Base-by-base conservation (phyloP, 1,140 invertebrate species). In the Hyles euphorbiae region DNA sequence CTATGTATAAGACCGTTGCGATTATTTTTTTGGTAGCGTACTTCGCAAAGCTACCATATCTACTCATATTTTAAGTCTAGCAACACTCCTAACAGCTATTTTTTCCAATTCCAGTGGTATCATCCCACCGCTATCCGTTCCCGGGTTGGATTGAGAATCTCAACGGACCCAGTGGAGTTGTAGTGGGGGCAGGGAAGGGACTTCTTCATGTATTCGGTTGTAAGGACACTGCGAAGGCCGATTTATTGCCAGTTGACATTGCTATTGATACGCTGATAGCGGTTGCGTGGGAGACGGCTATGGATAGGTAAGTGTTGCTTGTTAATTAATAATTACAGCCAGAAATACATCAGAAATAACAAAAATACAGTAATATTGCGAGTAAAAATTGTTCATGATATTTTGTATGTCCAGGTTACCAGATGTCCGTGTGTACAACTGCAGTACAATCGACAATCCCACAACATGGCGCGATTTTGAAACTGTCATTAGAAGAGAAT, bases 91-190 rank as follows among this genome's bases (percentile, higher is more conserved):
- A 40, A 5, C 8, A 40, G 5, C 36, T 40, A 12, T 3, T 34
- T 22, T 22, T 43, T 43, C 22, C 22, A 1, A 22, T 55, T 46
- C 5, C 63, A 89, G 86, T 89, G 46, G 69, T 86, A 3, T 83
- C 80, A 0, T 58, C 86, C 0, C 65, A 82, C 0, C 64, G 68
- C 0, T 56, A 76, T 3, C 92, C 92, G 0, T 76, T 90, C 12
- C 85, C 90, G 1, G 94, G 95, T 2, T 97, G 95, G 95, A 94
- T 97, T 2, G 96, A 98, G 79, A 98, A 97, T 78, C 91, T 96
- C 52, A 97, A 97, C 89, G 96, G 96, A n/a, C 95, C 96, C 2
- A 96, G 95, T 47, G 96, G 93, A 0, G 68, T 94, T 3, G 72
- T 92, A 2, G 92, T 91, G 3, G 93, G 91, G 0, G 90, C 91